Base-by-base conservation (phyloP, 2,113 vertebrate species). In the Sinocyclocheilus anophthalmus region DNA sequence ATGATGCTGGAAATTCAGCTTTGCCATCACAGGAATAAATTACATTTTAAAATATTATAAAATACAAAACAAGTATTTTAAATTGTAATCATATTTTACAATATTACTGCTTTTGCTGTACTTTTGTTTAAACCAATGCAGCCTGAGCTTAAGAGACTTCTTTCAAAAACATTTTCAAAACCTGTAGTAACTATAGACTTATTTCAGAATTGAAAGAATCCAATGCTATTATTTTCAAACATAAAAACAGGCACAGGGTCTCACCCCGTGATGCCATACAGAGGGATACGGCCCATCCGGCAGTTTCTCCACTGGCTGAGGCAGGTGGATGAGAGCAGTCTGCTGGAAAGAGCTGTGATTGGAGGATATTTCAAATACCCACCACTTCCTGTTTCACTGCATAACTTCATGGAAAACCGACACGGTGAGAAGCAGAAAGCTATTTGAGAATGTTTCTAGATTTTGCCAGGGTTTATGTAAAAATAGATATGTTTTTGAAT, bases 281-380 rank as follows among this genome's bases (percentile, higher is more conserved):
- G 91, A 14, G 88, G 80, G 0, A 86, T 94, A 1, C 88, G 22
- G 12, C 89, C 90, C 0, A 91, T 96, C 3, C 45, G 63, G 3
- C 77, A 1, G 0, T 95, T 96, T 88, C 86, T 95, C 12, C 91
- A 48, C 50, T 96, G 95, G 95, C 69, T 95, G 39, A 86, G 90
- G 81, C 88, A 77, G 14, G 92, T 93, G 86, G 88, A 93, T 0
- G 93, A 95, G 14, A 33, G 26, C 30, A 87, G 69, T 76, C 87
- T 94, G 86, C 87, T 94, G 88, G 87, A 90, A 80, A 88, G 89
- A 85, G 91, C 88, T 59, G 85, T 94, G 89, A 88, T 94, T 88
- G 94, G 95, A 78, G 95, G 95, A 45, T 93, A 88, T 89, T 95
- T 94, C 85, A 84, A 81, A 24, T 90, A 88, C 88, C 95, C 94